Evolutionary conservation across 1,140 invertebrate genomes (phyloP), one percentile per base, ranked within the genome.

Genomic region (Dinoponera quadriceps): DNA sequence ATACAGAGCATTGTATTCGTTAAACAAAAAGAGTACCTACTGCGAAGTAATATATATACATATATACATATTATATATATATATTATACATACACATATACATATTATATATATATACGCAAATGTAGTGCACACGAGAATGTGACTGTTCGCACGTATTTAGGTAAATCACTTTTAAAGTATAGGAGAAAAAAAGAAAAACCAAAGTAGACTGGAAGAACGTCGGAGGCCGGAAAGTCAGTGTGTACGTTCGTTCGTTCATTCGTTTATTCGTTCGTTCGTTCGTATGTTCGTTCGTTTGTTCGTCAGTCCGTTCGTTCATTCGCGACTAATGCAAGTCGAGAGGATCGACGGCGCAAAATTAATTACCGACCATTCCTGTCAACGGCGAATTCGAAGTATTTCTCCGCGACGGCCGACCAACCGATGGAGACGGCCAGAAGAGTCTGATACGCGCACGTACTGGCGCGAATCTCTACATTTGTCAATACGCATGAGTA

Each of bases 1-100:
- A 94, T 94, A 94, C 93, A 93, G 92, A 94, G 91, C 89, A 94
- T 93, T 91, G 92, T 94, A 93, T 91, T 91, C 91, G 93, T 93
- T 92, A 91, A 92, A 90, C 91, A 85, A 68, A 84, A 55, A 88
- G 80, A 88, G 87, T 88, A 87, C 84, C 77, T 92, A 93, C 86
- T 87, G 88, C 88, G 84, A 91, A 91, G 81, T 89, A 90, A 90
- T 86, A 90, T 87, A 90, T 86, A 81, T 68, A 89, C 83, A 85
- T 77, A 83, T 82, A 85, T 87, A 90, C 75, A 88, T 83, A 84
- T 84, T 85, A 65, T 68, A 85, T 27, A 84, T 55, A 82, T 49
- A 72, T 57, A 87, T 44, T 81, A 84, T 69, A 72, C 68, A 62
- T 54, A 83, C 78, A 87, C 82, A 88, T 82, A 86, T 83, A 85